These are phyloP conservation scores for Allygus modestus DNA, from an alignment of 2,888 invertebrate genomes.

Conservation along the genomic window DNA sequence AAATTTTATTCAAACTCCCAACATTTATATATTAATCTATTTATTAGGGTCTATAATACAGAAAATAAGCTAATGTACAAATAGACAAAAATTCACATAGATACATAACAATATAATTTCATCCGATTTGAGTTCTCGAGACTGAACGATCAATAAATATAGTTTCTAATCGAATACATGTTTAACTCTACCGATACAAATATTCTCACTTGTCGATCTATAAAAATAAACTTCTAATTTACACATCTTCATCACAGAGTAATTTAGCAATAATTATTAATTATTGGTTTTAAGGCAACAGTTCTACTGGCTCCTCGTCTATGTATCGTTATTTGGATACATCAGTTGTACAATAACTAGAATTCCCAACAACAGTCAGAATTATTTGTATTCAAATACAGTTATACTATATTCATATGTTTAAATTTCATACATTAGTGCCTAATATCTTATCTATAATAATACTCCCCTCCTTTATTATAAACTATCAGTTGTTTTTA, in stretches of 20 bases:
- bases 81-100: conserved; percentile 56
- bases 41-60: conserved; percentile 59
- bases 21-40: conserved; percentile 68
- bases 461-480: not conserved
- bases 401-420: not conserved
- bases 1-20: conserved; percentile 69
- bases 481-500: not conserved
- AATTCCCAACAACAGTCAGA: not conserved
- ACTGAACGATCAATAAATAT: conserved; percentile 63
- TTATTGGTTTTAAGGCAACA: conserved; percentile 41
- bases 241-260: conserved; percentile 62
- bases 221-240: conserved; percentile 62
- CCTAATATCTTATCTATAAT: conserved; percentile 1
- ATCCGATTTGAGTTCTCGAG: conserved; percentile 23
- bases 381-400: not conserved
- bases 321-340: conserved; percentile 16
- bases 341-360: conserved; percentile 5
- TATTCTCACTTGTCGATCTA: conserved; percentile 50
- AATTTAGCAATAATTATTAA: conserved; percentile 48
- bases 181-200: conserved; percentile 43
- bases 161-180: conserved; percentile 60
- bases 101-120: conserved; percentile 55
- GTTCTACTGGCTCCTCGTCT: conserved; percentile 8
- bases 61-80: conserved; percentile 61
- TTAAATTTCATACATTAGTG: not conserved